Conservation (phyloP, 2,113 vertebrate species). For the Epinephelus cyanopodus region DNA sequence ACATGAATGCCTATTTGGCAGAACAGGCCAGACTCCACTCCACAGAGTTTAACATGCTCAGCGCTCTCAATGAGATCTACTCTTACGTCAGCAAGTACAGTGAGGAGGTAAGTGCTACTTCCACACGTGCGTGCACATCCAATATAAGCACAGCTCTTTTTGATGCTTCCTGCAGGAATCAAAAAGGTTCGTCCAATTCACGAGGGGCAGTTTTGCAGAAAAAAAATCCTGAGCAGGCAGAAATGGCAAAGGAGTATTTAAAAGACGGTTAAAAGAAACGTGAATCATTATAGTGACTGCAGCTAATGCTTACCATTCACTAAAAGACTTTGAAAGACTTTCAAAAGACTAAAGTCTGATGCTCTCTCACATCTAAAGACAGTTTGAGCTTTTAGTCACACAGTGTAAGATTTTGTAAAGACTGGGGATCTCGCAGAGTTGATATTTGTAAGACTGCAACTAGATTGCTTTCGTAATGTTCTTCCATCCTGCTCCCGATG, state of each 20-base stretch:
- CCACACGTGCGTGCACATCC: background rate
- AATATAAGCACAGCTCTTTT: background rate
- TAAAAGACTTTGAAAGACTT: too few species aligned
- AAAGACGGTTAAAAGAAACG: background rate
- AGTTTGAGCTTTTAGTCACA: too few species aligned
- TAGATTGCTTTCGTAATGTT: too few species aligned
- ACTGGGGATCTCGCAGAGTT: too few species aligned
- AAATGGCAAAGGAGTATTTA: background rate
- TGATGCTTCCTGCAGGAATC: background rate
- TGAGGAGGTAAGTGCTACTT: slow-evolving; percentile 88
- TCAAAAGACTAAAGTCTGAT: too few species aligned
- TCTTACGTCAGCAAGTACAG: slow-evolving; percentile 99
- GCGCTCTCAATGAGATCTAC: slow-evolving; percentile 98
- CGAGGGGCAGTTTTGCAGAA: background rate
- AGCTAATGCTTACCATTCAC: too few species aligned
- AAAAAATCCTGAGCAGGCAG: background rate
- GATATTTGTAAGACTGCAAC: too few species aligned
- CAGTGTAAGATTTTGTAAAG: too few species aligned
- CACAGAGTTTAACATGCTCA: slow-evolving; percentile 97
- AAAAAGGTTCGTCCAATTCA: background rate
- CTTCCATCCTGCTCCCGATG: too few species aligned
- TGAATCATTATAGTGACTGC: background rate
- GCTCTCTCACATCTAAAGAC: too few species aligned
- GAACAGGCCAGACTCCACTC: slow-evolving; percentile 97
- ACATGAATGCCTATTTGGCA: slow-evolving; percentile 99